phyloP scores from a whole-genome alignment of 2,113 vertebrate species.

The Okapia johnstoni region DNA sequence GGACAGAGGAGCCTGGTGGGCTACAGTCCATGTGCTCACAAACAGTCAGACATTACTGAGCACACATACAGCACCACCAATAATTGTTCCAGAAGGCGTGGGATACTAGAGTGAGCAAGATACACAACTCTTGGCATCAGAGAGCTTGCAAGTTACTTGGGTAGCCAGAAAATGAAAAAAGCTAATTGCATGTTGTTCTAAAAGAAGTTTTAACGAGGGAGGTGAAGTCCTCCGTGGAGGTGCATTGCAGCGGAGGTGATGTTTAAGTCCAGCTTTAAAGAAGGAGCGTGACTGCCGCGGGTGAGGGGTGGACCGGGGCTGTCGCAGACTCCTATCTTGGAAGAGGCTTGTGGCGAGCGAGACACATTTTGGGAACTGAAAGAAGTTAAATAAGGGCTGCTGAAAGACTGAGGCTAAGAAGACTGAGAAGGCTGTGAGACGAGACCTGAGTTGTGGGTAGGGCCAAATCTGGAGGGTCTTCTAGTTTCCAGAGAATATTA shows the following conservation, averaged over 20 bases:
- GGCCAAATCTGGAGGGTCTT: not conserved
- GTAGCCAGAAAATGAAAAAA: conserved; percentile 5
- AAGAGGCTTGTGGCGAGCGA: not conserved
- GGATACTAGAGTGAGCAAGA: conserved; percentile 9
- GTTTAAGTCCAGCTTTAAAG: not conserved
- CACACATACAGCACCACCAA: not conserved
- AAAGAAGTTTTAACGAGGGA: not conserved
- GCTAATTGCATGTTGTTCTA: conserved; percentile 13
- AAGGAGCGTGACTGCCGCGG: not conserved
- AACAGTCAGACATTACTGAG: not conserved
- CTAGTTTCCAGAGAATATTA: not conserved
- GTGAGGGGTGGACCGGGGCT: not conserved
- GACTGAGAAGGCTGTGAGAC: not conserved
- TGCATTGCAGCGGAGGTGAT: not conserved
- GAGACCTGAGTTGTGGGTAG: not conserved
- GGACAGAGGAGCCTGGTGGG: not conserved
- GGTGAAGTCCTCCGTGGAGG: not conserved
- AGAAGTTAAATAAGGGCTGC: not conserved
- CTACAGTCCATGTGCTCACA: not conserved
- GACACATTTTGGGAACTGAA: not conserved
- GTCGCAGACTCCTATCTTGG: not conserved
- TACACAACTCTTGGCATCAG: not conserved
- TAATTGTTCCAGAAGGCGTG: conserved; percentile 12
- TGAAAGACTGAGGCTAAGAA: not conserved
- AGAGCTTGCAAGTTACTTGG: not conserved